Conservation (phyloP, 2,888 invertebrate genomes). For the Ecliptopera silaceata region DNA sequence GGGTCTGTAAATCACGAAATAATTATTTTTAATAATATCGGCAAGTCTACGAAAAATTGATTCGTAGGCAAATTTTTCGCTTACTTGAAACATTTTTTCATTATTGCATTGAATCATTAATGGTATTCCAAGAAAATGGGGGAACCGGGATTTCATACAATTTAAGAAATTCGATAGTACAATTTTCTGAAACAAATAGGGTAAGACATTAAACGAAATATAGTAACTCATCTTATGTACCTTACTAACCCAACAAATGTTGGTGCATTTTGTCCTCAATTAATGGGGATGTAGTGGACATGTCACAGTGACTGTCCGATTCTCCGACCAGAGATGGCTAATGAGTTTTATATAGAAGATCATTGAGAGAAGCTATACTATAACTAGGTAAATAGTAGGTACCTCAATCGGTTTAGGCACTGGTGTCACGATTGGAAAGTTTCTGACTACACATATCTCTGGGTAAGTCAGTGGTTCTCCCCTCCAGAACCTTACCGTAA, state of each 20-base stretch:
- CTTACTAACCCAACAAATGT: not conserved
- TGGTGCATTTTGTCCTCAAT: too few species aligned
- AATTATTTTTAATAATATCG: too few species aligned
- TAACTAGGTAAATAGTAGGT: too few species aligned
- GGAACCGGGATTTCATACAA: constrained; percentile 57
- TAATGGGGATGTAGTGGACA: too few species aligned
- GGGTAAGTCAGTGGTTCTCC: constrained; percentile 74
- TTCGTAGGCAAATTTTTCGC: not conserved
- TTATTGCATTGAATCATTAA: constrained; percentile 42
- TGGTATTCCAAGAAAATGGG: constrained; percentile 52
- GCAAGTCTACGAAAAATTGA: too few species aligned
- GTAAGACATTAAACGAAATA: too few species aligned
- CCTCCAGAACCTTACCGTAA: constrained; percentile 69
- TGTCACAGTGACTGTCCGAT: too few species aligned
- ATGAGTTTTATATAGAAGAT: too few species aligned
- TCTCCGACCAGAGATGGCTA: too few species aligned
- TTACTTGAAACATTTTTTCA: constrained; percentile 22
- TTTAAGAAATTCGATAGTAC: constrained; percentile 57
- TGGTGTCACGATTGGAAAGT: constrained; percentile 66
- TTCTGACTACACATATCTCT: constrained; percentile 58
- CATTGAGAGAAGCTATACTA: too few species aligned
- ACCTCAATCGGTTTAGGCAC: constrained; percentile 60
- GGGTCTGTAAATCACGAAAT: constrained; percentile 54
- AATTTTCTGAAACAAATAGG: constrained; percentile 46
- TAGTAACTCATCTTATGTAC: not conserved